A percentile compares a stretch with the other conserved stretches of the same genome.
phyloP scores from a whole-genome alignment of 1,140 invertebrate species.

The Ostrea edulis region DNA sequence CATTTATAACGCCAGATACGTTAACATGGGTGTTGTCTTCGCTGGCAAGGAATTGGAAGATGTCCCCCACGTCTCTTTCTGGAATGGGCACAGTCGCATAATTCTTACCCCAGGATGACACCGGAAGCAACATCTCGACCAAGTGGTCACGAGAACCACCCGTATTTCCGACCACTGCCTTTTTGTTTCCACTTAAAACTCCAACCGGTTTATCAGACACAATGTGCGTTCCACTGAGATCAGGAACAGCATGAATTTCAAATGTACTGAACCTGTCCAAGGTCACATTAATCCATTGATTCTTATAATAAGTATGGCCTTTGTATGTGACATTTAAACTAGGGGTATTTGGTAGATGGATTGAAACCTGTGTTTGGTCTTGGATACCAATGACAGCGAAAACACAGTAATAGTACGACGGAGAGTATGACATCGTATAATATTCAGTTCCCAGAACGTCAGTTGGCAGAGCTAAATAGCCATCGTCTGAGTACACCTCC shows the following conservation, averaged over 20 bases:
- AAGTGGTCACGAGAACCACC: slow-evolving; percentile 61
- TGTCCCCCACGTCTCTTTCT: slow-evolving; percentile 59
- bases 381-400: slow-evolving; percentile 49
- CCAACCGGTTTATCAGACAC: slow-evolving; percentile 39
- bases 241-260: slow-evolving; percentile 37
- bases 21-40: slow-evolving; percentile 54
- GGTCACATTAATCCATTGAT: slow-evolving; percentile 39
- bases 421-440: slow-evolving; percentile 53
- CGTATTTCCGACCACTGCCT: slow-evolving; percentile 43
- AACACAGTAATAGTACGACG: slow-evolving; percentile 44
- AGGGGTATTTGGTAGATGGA: slow-evolving; percentile 50
- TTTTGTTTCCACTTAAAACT: slow-evolving; percentile 54
- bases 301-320: neutral
- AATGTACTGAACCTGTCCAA: slow-evolving; percentile 47
- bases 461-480: slow-evolving; percentile 55
- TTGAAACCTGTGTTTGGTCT: slow-evolving; percentile 54
- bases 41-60: slow-evolving; percentile 60
- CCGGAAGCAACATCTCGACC: slow-evolving; percentile 66
- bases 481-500: slow-evolving; percentile 52
- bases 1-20: slow-evolving; percentile 20
- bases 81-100: slow-evolving; percentile 63
- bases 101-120: slow-evolving; percentile 64
- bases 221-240: slow-evolving; percentile 50
- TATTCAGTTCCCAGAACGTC: slow-evolving; percentile 52
- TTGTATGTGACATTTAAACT: slow-evolving; percentile 49